Evolutionary conservation across 2,113 vertebrate species (phyloP), one percentile per base, ranked within the genome.

Genomic region (Thamnophis sirtalis): DNA sequence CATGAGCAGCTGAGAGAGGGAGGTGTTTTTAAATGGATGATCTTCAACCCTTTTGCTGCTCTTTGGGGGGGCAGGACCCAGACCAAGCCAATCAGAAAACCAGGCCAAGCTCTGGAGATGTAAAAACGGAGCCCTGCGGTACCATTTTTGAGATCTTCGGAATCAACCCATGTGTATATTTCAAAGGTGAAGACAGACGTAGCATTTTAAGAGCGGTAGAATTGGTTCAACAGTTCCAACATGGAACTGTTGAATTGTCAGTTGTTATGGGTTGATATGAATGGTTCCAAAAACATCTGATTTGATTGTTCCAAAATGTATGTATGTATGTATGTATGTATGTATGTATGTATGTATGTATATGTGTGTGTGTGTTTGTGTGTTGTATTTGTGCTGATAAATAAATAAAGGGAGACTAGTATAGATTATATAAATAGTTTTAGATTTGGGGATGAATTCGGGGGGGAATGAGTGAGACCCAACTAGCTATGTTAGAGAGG

Each of bases 21-120:
- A 43, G 68, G 92, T 5, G 4, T 21, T 88, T 88, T 53, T 80
- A 89, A 93, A n/a, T 94, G 86, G 15, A 89, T 94, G 38, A 94
- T 96, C 93, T 94, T 96, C 95, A 95, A 94, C 93, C 93, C 96
- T 22, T 22, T 90, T 89, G 87, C 94, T 91, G 91, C 94, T 94
- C 92, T 93, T 93, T 92, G 94, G 43, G 3, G 94, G 94, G 94
- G 55, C 93, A 96, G 94, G 95, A 87, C 87, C 92, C 26, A 94
- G 94, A 96, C 92, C 92, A 93, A 96, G 92, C 94, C 96, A 96
- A 93, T 95, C 96, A 96, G 90, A 95, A 96, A 92, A 73, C 91
- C 90, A 96, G 95, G 94, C 96, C 95, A 96, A 96, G 95, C 96
- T 95, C 43, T 89, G 93, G 51, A 84, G 89, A 48, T 56, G 43